Evolutionary conservation across 2,113 vertebrate species (phyloP), one percentile per base, ranked within the genome.

Genomic region (Pedetes capensis): DNA sequence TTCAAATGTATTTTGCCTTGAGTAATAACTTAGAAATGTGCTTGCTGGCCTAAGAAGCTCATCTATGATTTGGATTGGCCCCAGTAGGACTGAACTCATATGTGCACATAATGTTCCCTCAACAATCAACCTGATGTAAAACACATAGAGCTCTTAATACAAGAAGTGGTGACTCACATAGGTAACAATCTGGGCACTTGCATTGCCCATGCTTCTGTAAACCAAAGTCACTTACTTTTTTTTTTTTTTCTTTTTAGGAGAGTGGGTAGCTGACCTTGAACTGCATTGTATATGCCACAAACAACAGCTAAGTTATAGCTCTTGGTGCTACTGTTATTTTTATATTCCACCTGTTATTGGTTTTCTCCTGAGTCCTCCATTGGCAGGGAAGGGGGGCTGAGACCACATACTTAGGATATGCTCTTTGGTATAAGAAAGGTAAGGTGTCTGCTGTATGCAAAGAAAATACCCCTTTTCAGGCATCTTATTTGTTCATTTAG

Each of bases 21-120:
- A 93, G 93, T 95, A 83, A 75, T 96, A 97, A 95, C 59, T 97
- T 88, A 44, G 87, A 97, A 95, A 94, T 94, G 94, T 97, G 92
- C 59, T 97, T 55, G 59, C 89, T 81, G 91, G 61, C 57, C 87
- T 92, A 75, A 96, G 95, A 89, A 89, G 53, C 61, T 95, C 90
- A 96, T 94, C 80, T 96, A 25, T 74, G 51, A 68, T 84, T 95
- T 87, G 25, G 32, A 44, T 68, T 71, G 82, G 69, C 16, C 79
- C 80, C 87, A 92, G 91, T 49, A 95, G 75, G 86, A 89, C 74
- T 89, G 49, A 55, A 72, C 80, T 89, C 42, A 89, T 87, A 76
- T 27, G 32, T 96, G 86, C 71, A 75, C 66, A 89, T 80, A 75
- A 87, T 4, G 13, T 96, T 95, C 66, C 83, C 64, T 87, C 63